Evolutionary conservation across 1,140 invertebrate genomes (phyloP).

Genomic region (Stratiolaelaps scimitus): DNA sequence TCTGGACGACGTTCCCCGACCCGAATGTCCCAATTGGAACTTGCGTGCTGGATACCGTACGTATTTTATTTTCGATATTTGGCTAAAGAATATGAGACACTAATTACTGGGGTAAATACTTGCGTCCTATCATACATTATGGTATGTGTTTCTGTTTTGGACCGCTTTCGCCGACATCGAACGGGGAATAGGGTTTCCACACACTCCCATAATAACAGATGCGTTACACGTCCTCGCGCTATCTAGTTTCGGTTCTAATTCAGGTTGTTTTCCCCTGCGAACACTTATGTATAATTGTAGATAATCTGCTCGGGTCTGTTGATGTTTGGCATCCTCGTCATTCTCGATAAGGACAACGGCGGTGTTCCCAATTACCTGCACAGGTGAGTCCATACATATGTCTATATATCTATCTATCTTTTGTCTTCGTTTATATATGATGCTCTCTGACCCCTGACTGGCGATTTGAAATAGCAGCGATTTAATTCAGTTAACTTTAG

Average conservation of each 20-base stretch:
- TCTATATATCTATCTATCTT: background rate
- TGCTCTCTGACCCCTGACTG: constrained; percentile 2
- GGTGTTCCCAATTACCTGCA: constrained; percentile 42
- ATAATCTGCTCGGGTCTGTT: constrained; percentile 49
- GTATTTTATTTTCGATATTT: background rate
- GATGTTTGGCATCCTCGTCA: constrained; percentile 45
- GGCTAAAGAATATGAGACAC: no score
- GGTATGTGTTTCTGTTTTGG: no score
- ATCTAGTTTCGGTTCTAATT: no score
- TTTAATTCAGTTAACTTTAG: background rate
- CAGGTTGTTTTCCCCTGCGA: no score
- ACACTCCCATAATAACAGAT: no score
- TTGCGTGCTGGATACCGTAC: constrained; percentile 46
- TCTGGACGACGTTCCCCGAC: constrained; percentile 50
- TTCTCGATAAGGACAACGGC: constrained; percentile 47
- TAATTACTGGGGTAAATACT: no score
- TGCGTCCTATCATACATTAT: no score
- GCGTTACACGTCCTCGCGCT: no score
- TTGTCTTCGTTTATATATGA: background rate
- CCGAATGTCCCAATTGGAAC: constrained; percentile 41
- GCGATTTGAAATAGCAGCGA: background rate
- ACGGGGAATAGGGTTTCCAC: no score
- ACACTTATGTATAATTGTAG: constrained; percentile 38
- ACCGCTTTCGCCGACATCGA: no score
- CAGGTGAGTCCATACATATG: background rate